A percentile compares a stretch with the other conserved stretches of the same genome.
Evolutionary conservation across 2,797 vertebrate genomes (phyloP).

Genomic region (Gymnothorax reevesii): DNA sequence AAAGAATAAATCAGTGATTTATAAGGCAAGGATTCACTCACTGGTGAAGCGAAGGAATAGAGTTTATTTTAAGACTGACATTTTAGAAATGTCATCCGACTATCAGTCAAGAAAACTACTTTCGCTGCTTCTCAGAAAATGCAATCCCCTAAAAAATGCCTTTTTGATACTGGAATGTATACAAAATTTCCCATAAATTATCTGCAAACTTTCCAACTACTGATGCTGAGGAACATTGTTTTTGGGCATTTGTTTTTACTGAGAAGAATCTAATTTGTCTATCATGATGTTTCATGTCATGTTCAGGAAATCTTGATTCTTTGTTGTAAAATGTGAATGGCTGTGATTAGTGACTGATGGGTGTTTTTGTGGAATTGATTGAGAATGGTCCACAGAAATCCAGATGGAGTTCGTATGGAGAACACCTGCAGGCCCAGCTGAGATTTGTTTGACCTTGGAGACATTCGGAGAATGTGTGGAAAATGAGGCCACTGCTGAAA

Average conservation of each 20-base stretch:
- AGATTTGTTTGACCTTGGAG: background rate
- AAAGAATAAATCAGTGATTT: background rate
- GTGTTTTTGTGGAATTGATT: background rate
- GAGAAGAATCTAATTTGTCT: background rate
- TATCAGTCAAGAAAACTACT: background rate
- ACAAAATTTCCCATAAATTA: background rate
- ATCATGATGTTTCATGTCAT: background rate
- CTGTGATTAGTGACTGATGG: background rate
- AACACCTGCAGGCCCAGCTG: background rate
- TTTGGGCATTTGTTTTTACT: background rate
- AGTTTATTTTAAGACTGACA: background rate
- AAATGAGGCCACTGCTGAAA: too few species aligned
- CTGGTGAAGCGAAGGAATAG: background rate
- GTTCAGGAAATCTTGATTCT: background rate
- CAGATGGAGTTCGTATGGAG: background rate
- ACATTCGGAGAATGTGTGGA: too few species aligned
- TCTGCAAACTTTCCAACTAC: background rate
- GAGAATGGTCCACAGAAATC: background rate
- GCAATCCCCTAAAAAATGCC: background rate
- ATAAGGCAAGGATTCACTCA: background rate
- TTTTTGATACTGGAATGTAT: background rate
- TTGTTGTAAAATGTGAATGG: background rate
- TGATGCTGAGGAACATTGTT: background rate
- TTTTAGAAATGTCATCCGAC: background rate
- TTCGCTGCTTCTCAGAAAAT: background rate